phyloP scores from a whole-genome alignment of 2,797 vertebrate genomes.

The Pseudochromis fuscus region DNA sequence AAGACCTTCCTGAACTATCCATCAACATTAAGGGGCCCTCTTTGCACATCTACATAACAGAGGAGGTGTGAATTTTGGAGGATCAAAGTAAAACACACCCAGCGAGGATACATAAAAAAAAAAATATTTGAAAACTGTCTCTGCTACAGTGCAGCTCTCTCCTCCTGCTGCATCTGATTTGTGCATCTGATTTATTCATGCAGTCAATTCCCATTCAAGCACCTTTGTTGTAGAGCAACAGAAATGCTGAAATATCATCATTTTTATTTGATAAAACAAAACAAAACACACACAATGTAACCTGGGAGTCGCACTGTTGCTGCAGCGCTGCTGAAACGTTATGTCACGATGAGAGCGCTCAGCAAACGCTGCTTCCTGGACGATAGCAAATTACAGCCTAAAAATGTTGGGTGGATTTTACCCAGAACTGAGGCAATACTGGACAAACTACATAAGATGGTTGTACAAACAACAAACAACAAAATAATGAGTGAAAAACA shows the following conservation, averaged over 20 bases:
- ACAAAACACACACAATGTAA: conserved; percentile 50
- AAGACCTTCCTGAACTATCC: conserved; percentile 36
- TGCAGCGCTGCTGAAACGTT: conserved; percentile 17
- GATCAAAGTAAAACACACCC: background rate
- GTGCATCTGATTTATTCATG: conserved; percentile 49
- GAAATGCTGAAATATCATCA: conserved; percentile 43
- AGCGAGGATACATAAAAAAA: background rate
- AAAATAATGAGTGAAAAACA: too few species aligned
- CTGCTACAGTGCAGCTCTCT: background rate
- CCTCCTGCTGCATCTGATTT: conserved; percentile 48
- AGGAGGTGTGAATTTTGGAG: conserved; percentile 9
- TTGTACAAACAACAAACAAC: too few species aligned
- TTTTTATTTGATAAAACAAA: conserved; percentile 56
- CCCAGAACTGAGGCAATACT: too few species aligned
- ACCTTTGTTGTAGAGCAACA: conserved; percentile 47
- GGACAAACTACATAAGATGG: too few species aligned
- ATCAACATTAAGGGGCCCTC: conserved; percentile 31
- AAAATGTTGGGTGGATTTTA: too few species aligned
- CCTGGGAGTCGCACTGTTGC: conserved; percentile 33
- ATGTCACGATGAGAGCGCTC: conserved; percentile 37
- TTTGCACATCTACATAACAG: conserved; percentile 10
- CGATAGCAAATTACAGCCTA: conserved; percentile 21
- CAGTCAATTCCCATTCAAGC: conserved; percentile 47
- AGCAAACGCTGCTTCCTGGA: conserved; percentile 27
- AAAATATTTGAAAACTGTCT: conserved; percentile 16